phyloP scores from a whole-genome alignment of 2,888 invertebrate species.

The Spilosoma lubricipeda region DNA sequence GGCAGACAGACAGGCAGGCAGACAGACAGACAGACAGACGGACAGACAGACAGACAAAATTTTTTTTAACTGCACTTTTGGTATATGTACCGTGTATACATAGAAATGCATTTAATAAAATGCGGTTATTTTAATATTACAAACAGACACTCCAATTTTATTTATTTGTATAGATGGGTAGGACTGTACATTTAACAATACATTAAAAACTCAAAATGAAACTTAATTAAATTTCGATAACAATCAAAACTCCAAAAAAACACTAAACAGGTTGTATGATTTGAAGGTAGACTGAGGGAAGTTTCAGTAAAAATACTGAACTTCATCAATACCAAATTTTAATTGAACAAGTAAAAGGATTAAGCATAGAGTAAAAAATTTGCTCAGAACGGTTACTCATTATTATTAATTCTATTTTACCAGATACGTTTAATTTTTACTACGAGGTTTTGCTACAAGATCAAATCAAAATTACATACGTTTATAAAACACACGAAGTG shows the following conservation, averaged over 20 bases:
- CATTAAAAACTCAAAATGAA: background rate
- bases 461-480: background rate
- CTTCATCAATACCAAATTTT: slow-evolving; percentile 59
- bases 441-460: background rate
- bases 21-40: no score
- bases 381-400: slow-evolving; percentile 2
- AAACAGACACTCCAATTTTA: no score
- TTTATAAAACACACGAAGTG: no score
- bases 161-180: no score
- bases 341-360: slow-evolving; percentile 56
- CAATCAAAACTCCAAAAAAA: background rate
- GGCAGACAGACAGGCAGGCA: no score
- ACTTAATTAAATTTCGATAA: background rate
- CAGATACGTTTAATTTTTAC: background rate
- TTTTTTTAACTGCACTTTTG: no score
- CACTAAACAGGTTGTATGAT: background rate
- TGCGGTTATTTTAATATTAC: no score
- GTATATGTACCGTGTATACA: no score
- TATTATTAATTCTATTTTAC: background rate
- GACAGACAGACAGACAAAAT: no score
- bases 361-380: slow-evolving; percentile 23
- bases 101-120: no score
- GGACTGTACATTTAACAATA: background rate
- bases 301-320: slow-evolving; percentile 58
- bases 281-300: slow-evolving; percentile 45